A percentile compares a stretch with the other conserved stretches of the same genome.
Evolutionary conservation across 2,888 invertebrate species (phyloP).

Genomic region (Diadegma fenestrale): DNA sequence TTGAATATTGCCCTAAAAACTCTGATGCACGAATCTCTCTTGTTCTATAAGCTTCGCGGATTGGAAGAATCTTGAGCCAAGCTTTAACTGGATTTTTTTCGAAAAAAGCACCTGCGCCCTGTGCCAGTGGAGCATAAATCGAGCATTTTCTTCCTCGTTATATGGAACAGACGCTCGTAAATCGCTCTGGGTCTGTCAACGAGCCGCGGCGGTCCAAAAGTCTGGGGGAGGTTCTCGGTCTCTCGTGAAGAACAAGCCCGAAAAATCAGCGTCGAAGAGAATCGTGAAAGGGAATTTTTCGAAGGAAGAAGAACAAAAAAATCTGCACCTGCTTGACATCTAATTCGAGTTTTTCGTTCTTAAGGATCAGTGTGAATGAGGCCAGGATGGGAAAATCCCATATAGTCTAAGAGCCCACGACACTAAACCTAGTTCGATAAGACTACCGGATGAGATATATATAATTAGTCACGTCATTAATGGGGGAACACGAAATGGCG

Average conservation of each 20-base stretch:
- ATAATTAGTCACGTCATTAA: no score
- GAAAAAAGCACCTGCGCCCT: constrained; percentile 66
- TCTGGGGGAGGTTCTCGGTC: constrained; percentile 36
- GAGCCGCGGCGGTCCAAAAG: constrained; percentile 50
- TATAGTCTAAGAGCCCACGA: no score
- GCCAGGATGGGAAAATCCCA: not conserved
- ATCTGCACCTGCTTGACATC: constrained; percentile 46
- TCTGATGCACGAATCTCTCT: not conserved
- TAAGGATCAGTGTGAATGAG: constrained; percentile 7
- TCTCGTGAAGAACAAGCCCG: constrained; percentile 37
- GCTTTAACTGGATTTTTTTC: constrained; percentile 50
- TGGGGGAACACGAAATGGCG: no score
- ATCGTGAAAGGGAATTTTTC: constrained; percentile 30
- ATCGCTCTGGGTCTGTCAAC: constrained; percentile 69
- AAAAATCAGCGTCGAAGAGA: constrained; percentile 57
- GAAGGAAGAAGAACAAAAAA: not conserved
- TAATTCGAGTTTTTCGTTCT: constrained; percentile 22
- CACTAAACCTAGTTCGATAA: no score
- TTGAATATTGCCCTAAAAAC: not conserved
- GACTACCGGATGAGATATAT: no score
- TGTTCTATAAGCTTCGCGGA: not conserved
- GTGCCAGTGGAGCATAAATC: constrained; percentile 32
- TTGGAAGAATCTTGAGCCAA: not conserved
- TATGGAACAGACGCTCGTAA: constrained; percentile 70
- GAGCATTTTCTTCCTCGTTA: constrained; percentile 70